Conservation (phyloP, 2,888 invertebrate species). For the Acholoe squamosa region DNA sequence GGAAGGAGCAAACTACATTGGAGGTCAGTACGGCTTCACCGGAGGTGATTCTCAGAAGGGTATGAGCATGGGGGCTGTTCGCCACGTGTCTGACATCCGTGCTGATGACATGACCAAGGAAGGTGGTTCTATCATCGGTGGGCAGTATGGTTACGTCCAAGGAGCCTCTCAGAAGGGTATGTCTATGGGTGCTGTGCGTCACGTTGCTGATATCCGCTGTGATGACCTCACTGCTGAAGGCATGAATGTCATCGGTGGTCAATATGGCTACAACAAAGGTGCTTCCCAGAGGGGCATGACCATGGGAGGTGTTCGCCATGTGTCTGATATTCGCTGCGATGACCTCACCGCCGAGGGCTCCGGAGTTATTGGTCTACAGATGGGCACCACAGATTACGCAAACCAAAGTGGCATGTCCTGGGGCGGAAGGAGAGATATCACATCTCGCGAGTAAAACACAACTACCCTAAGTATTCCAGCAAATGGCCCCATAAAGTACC, state of each 20-base stretch:
- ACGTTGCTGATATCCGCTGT: slow-evolving; percentile 74
- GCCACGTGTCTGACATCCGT: slow-evolving; percentile 73
- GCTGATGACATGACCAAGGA: slow-evolving; percentile 63
- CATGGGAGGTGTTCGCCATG: slow-evolving; percentile 72
- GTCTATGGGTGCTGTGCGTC: slow-evolving; percentile 75
- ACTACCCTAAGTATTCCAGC: neutral
- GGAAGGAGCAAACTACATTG: slow-evolving; percentile 75
- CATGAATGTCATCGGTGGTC: slow-evolving; percentile 79
- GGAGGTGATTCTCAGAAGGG: slow-evolving; percentile 78
- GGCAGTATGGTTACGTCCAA: slow-evolving; percentile 67
- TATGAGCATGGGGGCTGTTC: slow-evolving; percentile 76
- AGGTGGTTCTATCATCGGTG: slow-evolving; percentile 66
- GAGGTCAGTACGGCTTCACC: slow-evolving; percentile 79
- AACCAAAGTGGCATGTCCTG: slow-evolving; percentile 73
- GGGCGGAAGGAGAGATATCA: slow-evolving; percentile 69
- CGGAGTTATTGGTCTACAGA: slow-evolving; percentile 67
- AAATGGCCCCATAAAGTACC: neutral
- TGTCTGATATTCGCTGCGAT: slow-evolving; percentile 68
- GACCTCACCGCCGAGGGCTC: slow-evolving; percentile 62
- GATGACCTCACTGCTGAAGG: slow-evolving; percentile 71
- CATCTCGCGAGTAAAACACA: slow-evolving; percentile 17
- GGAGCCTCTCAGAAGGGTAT: slow-evolving; percentile 69
- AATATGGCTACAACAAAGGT: slow-evolving; percentile 79
- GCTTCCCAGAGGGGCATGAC: slow-evolving; percentile 74
- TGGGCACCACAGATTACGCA: slow-evolving; percentile 66